Evolutionary conservation across 2,113 vertebrate genomes (phyloP), one percentile per base, ranked within the genome.

Genomic region (Psilopsiagon aurifrons): DNA sequence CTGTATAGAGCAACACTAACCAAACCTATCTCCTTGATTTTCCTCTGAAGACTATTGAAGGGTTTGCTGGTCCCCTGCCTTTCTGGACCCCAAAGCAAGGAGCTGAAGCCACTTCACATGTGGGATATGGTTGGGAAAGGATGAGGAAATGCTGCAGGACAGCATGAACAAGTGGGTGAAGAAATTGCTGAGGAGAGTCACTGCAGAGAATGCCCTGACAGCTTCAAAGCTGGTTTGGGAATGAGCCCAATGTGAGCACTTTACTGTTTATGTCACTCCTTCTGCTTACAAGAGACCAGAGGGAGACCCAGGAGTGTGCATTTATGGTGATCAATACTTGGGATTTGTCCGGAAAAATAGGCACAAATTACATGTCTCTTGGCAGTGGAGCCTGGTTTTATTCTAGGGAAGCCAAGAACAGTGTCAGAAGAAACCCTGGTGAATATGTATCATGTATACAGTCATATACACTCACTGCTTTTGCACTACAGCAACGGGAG

Each of bases 341-440:
- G 60, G 76, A 71, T 84, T 35, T 92, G 55, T 83, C 60, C 89
- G 80, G 64, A 51, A 73, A 86, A 84, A 63, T 64, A 83, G 52
- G 43, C 6, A 9, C 77, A 94, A 92, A 83, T 88, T 22, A 13
- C 35, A 37, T 2, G 4, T 44, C 46, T 46, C 51, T 83, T 83
- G 64, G 62, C 63, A 55, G 87, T 2, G 13, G 66, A 83, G 59
- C 46, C 52, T 10, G 4, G 11, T 16, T 71, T 74, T 70, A 41
- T 68, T 43, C 39, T 1, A 1, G 46, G 77, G 43, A 83, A 71
- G 22, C 39, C 77, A 35, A 0, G 1, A 83, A 52, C 2, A 23
- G 44, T 80, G 35, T 39, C 84, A 55, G 84, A 84, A 46, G 51
- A 51, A 76, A 60, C 25, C 19, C 55, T 67, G 41, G 55, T 52